Conservation (phyloP, 2,888 invertebrate genomes). For the Drosophila nr. perissopoda region DNA sequence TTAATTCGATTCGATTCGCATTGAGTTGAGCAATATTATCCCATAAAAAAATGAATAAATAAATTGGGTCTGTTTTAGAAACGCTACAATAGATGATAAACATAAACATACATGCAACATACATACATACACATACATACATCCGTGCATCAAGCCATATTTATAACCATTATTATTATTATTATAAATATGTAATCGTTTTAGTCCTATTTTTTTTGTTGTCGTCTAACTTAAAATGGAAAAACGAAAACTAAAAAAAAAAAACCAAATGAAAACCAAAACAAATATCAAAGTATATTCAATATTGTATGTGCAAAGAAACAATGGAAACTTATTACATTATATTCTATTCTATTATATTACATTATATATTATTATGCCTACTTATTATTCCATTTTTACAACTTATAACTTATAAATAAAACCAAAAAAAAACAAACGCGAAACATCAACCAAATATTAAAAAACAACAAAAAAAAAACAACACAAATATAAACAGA, state of each 20-base stretch:
- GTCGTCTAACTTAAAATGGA: conserved; percentile 65
- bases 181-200: conserved; percentile 52
- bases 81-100: conserved; percentile 47
- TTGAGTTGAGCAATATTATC: conserved; percentile 54
- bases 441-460: conserved; percentile 40
- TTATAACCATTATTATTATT: conserved; percentile 60
- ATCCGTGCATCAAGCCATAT: conserved; percentile 36
- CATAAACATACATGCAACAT: conserved; percentile 31
- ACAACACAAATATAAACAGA: conserved; percentile 32
- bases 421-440: conserved; percentile 43
- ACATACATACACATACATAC: conserved; percentile 19
- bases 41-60: neutral
- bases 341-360: conserved; percentile 75
- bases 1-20: conserved; percentile 62
- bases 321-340: conserved; percentile 67
- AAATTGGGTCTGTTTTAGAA: conserved; percentile 26
- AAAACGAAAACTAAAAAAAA: conserved; percentile 27
- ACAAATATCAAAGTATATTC: conserved; percentile 65
- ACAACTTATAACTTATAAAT: conserved; percentile 76
- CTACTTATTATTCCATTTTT: conserved; percentile 80
- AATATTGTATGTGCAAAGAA: conserved; percentile 69
- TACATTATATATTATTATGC: conserved; percentile 75
- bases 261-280: conserved; percentile 9
- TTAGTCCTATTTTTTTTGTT: conserved; percentile 54
- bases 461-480: conserved; percentile 20